phyloP scores from a whole-genome alignment of 1,140 invertebrate species.

The Leptopilina boulardi region DNA sequence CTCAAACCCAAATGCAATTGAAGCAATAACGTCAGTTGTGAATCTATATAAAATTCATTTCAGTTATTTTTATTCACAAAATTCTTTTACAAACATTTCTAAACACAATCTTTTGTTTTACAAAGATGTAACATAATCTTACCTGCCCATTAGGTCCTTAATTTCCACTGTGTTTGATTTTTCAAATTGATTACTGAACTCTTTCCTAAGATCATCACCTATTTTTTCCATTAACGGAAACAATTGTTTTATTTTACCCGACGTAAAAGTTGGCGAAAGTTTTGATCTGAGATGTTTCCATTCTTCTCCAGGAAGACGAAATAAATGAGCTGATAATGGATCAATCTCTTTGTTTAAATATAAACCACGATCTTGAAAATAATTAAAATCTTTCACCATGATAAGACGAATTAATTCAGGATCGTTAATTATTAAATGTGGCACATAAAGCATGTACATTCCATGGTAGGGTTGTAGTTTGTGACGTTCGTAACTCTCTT shows the following conservation, averaged over 20 bases:
- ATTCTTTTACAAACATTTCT: too few relatives aligned
- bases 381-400: slow-evolving; percentile 73
- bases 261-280: slow-evolving; percentile 76
- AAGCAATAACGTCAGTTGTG: slow-evolving; percentile 78
- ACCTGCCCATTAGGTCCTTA: slow-evolving; percentile 41
- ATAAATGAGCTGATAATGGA: slow-evolving; percentile 75
- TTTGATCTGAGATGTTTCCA: slow-evolving; percentile 76
- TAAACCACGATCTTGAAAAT: slow-evolving; percentile 72
- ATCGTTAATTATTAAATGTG: slow-evolving; percentile 72
- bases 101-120: too few relatives aligned
- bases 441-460: slow-evolving; percentile 73
- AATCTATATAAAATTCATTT: slow-evolving; percentile 70
- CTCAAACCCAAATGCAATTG: slow-evolving; percentile 76
- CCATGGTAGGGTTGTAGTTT: slow-evolving; percentile 58
- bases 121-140: too few relatives aligned
- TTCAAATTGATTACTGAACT: not conserved
- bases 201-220: slow-evolving; percentile 63
- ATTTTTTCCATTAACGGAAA: slow-evolving; percentile 72
- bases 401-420: slow-evolving; percentile 74
- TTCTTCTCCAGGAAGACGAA: slow-evolving; percentile 67
- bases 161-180: slow-evolving; percentile 34
- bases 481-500: slow-evolving; percentile 34
- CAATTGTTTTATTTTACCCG: slow-evolving; percentile 77
- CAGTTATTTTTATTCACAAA: too few relatives aligned
- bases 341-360: slow-evolving; percentile 73